These are phyloP conservation scores for Mythimna albipuncta DNA, from an alignment of 2,888 invertebrate species.

Conservation along the genomic window DNA sequence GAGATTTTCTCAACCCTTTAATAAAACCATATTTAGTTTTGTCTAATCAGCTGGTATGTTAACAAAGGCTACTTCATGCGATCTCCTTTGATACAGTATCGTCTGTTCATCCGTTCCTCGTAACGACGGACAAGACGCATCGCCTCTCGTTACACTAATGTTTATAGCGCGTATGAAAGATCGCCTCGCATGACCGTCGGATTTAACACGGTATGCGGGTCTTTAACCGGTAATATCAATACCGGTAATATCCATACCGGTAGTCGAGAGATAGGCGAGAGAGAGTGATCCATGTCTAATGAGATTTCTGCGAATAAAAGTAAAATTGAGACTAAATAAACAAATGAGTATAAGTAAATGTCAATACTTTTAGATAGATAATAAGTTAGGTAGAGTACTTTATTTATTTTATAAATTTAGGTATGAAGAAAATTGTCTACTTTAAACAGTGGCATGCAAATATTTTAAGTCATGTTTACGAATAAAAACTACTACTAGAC, in stretches of 20 bases:
- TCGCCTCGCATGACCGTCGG: conserved; percentile 15
- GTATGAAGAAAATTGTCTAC: neutral
- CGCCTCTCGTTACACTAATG: conserved; percentile 39
- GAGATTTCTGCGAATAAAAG: conserved; percentile 5
- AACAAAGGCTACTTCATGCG: too few species aligned
- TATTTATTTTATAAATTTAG: neutral
- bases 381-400: neutral
- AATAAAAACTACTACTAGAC: conserved; percentile 2
- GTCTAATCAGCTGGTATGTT: too few species aligned
- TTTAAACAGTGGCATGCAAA: neutral
- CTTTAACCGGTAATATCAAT: conserved; percentile 26
- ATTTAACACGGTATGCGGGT: conserved; percentile 5
- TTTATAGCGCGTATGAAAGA: conserved; percentile 40
- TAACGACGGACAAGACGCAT: conserved; percentile 44
- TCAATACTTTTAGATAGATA: conserved; percentile 8
- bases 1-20: too few species aligned
- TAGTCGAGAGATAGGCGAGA: conserved; percentile 13
- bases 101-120: conserved; percentile 8
- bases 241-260: conserved; percentile 35
- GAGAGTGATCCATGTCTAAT: conserved; percentile 12
- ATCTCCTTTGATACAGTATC: neutral
- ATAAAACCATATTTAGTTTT: too few species aligned
- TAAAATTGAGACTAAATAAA: neutral
- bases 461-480: neutral
- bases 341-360: neutral